Conservation (phyloP, 2,113 vertebrate species). For the Hippopotamus amphibius region DNA sequence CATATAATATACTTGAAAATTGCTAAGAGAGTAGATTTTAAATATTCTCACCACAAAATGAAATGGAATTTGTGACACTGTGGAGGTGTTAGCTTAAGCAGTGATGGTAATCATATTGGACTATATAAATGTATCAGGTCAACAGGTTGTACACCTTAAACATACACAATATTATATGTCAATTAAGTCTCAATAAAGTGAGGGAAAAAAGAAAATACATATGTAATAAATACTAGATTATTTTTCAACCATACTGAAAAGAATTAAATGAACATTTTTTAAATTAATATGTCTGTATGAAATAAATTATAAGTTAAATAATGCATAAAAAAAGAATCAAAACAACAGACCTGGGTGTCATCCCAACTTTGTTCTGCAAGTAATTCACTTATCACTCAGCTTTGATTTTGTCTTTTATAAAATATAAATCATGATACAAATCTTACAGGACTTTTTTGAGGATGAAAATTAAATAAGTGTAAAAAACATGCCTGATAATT, state of each 20-base stretch:
- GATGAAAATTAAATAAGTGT: background rate
- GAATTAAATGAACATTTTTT: background rate
- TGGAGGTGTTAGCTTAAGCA: background rate
- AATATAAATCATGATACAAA: background rate
- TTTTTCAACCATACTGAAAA: background rate
- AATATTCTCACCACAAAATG: background rate
- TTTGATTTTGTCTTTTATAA: background rate
- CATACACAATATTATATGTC: background rate
- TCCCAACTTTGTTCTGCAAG: background rate
- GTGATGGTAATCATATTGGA: background rate
- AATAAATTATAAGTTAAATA: constrained; percentile 1
- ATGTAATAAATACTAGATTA: background rate
- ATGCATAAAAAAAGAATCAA: background rate
- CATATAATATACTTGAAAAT: background rate
- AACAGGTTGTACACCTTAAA: background rate
- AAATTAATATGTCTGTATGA: background rate
- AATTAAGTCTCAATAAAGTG: background rate
- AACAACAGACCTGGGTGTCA: background rate
- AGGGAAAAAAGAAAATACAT: background rate
- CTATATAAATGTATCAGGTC: background rate
- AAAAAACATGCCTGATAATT: background rate
- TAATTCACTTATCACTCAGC: background rate
- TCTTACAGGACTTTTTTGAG: background rate
- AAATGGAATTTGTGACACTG: background rate
- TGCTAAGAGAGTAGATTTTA: background rate